Conservation (phyloP, 2,888 invertebrate genomes). For the Desoria tigrina region DNA sequence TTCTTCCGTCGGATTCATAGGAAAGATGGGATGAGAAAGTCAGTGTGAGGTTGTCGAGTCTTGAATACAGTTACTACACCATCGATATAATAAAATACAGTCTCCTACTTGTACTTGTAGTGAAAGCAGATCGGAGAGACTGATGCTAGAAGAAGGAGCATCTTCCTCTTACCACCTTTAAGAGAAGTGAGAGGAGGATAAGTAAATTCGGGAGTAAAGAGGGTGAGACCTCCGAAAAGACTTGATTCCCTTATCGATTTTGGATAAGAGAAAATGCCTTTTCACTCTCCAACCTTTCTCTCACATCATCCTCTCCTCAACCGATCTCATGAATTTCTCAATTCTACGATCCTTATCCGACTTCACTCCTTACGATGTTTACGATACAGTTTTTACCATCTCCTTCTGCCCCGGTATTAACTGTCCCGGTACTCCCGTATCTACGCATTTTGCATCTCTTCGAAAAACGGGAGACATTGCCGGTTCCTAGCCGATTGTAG, state of each 20-base stretch:
- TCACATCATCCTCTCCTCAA: conserved; percentile 20
- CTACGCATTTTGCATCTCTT: no score
- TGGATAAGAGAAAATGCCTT: conserved; percentile 19
- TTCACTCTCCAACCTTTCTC: conserved; percentile 1
- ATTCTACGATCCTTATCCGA: not conserved
- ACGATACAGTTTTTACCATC: no score
- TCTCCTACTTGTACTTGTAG: not conserved
- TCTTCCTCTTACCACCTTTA: not conserved
- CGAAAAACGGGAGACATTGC: no score
- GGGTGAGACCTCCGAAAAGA: conserved; percentile 4
- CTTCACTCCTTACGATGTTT: not conserved
- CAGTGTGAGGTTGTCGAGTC: no score
- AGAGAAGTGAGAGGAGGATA: conserved; percentile 3
- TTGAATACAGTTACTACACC: no score
- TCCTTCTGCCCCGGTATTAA: no score
- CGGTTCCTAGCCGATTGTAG: no score
- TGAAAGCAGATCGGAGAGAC: not conserved
- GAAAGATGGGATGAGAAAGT: no score
- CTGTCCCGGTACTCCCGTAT: no score
- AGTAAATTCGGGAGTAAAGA: conserved; percentile 14
- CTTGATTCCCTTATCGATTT: conserved; percentile 20
- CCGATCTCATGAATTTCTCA: conserved; percentile 20
- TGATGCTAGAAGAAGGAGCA: no score
- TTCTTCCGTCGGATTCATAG: no score
- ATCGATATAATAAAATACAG: no score